Percentiles rank a stretch among this genome's conserved stretches.
Evolutionary conservation across 2,113 vertebrate genomes (phyloP).

Genomic region (Chauna torquata): DNA sequence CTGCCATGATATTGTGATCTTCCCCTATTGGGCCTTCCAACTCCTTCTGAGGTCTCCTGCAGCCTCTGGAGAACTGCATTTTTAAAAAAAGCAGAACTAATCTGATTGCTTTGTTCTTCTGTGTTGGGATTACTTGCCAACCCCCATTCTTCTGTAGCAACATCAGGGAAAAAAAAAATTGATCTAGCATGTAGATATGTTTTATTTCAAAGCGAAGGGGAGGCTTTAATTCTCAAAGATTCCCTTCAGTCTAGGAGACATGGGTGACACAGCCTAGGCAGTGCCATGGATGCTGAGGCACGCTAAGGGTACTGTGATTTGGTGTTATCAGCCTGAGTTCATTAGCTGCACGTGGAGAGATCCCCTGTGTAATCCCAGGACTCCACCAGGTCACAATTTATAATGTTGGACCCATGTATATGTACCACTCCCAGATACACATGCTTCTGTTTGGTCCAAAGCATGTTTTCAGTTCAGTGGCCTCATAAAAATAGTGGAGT

Average conservation of each 20-base stretch:
- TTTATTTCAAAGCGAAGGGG: not conserved
- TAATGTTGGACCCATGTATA: not conserved
- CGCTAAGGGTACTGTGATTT: not conserved
- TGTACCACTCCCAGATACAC: not conserved
- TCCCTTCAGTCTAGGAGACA: not conserved
- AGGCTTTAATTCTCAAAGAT: not conserved
- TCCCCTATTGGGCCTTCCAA: not conserved
- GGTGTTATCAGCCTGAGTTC: not conserved
- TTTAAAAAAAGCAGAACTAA: constrained; percentile 4
- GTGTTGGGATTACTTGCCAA: not conserved
- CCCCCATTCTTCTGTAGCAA: not conserved
- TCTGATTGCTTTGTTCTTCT: not conserved
- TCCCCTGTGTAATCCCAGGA: not conserved
- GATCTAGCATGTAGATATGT: not conserved
- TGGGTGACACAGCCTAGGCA: not conserved
- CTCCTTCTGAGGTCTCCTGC: not conserved
- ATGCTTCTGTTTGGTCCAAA: not conserved
- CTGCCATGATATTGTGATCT: not conserved
- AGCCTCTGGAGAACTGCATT: not conserved
- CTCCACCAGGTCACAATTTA: not conserved
- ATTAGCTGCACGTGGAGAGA: not conserved
- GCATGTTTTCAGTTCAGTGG: not conserved
- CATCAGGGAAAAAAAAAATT: not conserved
- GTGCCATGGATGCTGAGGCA: not conserved
- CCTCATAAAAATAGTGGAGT: not conserved